phyloP scores from a whole-genome alignment of 2,888 invertebrate genomes.

The Temnothorax unifasciatus region DNA sequence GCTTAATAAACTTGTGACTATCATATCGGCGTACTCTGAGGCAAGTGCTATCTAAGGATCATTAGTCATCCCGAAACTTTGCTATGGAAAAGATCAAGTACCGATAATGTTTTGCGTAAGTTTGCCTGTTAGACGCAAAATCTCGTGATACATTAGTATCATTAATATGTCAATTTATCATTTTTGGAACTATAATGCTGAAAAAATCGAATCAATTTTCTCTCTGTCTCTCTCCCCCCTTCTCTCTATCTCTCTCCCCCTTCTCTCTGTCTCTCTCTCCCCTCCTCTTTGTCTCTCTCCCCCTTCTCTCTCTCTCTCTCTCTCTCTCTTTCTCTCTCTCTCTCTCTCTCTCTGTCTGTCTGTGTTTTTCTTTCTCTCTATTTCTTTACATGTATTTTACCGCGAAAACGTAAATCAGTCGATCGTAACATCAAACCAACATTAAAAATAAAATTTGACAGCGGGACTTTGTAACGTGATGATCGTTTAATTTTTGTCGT shows the following conservation, averaged over 20 bases:
- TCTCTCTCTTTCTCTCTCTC: neutral
- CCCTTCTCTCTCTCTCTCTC: neutral
- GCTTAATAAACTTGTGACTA: constrained; percentile 28
- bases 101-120: constrained; percentile 31
- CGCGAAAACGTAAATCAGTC: neutral
- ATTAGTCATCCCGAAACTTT: constrained; percentile 44
- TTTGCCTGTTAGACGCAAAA: constrained; percentile 8
- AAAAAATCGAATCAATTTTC: neutral
- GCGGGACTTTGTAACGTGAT: constrained; percentile 57
- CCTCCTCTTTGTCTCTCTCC: neutral
- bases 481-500: constrained; percentile 71
- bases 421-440: neutral
- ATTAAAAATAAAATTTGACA: neutral
- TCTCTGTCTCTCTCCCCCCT: neutral
- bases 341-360: neutral
- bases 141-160: constrained; percentile 16
- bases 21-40: neutral
- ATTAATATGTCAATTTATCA: constrained; percentile 34
- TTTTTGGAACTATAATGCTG: neutral
- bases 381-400: neutral
- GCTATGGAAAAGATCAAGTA: constrained; percentile 25
- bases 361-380: neutral
- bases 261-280: neutral
- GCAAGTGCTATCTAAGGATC: constrained; percentile 30
- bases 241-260: neutral